Base-by-base conservation (phyloP, 2,888 invertebrate species). In the Tetrapedia diversipes region DNA sequence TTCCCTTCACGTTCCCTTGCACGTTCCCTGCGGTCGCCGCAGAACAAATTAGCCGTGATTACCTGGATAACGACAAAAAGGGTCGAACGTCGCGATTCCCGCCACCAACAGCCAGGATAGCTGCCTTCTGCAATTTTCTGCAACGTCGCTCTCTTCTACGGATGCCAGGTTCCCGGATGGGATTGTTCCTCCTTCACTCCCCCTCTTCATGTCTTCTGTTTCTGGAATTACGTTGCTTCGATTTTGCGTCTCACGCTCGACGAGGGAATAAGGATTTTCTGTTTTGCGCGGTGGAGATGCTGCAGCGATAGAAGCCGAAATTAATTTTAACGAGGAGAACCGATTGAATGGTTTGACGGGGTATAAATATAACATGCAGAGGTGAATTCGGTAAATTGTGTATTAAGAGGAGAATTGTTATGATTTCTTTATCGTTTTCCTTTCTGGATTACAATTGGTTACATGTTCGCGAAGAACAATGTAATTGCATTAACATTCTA, bases 21-120 rank as follows among this genome's bases (percentile, higher is more conserved):
- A 75, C 76, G 74, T 85, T 83, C 76, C 76, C 81, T 71, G 81
- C 78, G 80, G 84, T 84, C 87, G 85, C 84, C 76, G 71, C 78
- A 65, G 84, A 86, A 88, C 87, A 87, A 89, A 89, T 89, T 89
- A 89, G 86, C 84, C 83, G 78, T 86, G 89, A 89, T 90, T 90
- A 89, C 86, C 77, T 67, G 81, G 84, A 87, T 87, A 89, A 88
- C 86, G 77, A 82, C 70, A 70, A 78, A 81, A 82, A 74, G 78
- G 81, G 74, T 70, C 70, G 80, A 80, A 85, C 76, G 82, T 61
- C 76, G 80, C 79, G 78, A 81, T 70, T 75, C 80, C n/a, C 67
- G 66, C 67, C 60, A 74, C 78, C 73, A 54, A 56, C 66, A 64
- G 69, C 84, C 47, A 39, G 69, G 79, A 66, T 72, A 49, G 71